Evolutionary conservation across 2,797 vertebrate genomes (phyloP).

Genomic region (Lemur catta): DNA sequence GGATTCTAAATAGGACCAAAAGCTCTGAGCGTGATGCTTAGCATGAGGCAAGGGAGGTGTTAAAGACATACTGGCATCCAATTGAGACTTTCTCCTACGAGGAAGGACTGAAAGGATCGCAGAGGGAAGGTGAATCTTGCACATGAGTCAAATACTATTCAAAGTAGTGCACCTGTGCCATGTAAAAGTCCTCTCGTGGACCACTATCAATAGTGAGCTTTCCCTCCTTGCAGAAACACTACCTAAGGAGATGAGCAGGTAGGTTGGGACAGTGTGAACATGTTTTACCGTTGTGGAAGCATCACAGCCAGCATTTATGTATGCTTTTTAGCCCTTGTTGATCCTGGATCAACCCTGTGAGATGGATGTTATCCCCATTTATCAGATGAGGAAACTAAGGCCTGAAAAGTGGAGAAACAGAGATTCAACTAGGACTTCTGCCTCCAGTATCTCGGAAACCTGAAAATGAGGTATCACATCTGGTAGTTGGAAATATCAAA

Average conservation of each 20-base stretch:
- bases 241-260: background rate
- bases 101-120: background rate
- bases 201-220: background rate
- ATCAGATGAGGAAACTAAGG: background rate
- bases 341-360: background rate
- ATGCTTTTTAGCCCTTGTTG: background rate
- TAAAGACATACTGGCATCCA: background rate
- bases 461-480: background rate
- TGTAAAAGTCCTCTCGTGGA: background rate
- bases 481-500: background rate
- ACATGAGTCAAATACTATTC: background rate
- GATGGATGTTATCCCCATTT: background rate
- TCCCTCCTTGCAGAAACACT: background rate
- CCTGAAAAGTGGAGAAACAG: background rate
- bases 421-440: background rate
- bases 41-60: background rate
- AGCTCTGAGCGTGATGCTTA: background rate
- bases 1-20: background rate
- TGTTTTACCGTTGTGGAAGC: background rate
- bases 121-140: background rate
- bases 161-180: background rate
- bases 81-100: background rate
- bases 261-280: background rate
- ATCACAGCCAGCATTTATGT: background rate
- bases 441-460: background rate